Conservation (phyloP, 2,113 vertebrate genomes). For the Mohoua ochrocephala region DNA sequence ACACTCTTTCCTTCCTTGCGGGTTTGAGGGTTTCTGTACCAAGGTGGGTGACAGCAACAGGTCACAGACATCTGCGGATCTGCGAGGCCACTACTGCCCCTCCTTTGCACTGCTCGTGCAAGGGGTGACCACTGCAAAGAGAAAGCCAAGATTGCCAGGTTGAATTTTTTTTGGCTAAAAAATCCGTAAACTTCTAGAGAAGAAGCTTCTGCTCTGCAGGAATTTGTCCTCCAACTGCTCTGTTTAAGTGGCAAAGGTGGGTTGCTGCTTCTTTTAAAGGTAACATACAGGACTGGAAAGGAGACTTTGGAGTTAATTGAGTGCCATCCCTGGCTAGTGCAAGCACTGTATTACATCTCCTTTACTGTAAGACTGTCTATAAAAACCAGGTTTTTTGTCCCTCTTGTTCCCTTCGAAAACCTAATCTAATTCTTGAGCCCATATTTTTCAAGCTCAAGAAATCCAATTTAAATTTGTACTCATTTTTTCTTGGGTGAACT, state of each 20-base stretch:
- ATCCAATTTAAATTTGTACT: neutral
- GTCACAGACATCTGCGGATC: neutral
- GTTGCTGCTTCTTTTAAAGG: neutral
- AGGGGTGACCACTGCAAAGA: neutral
- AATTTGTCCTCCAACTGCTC: neutral
- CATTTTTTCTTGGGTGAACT: neutral
- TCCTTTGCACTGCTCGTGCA: neutral
- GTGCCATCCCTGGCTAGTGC: neutral
- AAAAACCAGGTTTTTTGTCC: neutral
- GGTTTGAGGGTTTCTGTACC: neutral
- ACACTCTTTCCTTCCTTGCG: neutral
- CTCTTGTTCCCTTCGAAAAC: neutral
- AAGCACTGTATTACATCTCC: neutral
- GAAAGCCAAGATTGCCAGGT: neutral
- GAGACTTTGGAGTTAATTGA: neutral
- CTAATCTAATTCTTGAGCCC: neutral
- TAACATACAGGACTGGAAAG: neutral
- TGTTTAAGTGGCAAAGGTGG: neutral
- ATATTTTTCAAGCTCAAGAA: neutral
- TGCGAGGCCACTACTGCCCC: neutral
- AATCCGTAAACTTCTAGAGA: accelerated
- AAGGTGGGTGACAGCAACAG: neutral
- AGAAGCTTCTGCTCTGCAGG: neutral
- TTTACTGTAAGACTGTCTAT: neutral
- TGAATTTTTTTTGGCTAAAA: neutral